Base-by-base conservation (phyloP, 2,113 vertebrate genomes). In the Hypomesus transpacificus region DNA sequence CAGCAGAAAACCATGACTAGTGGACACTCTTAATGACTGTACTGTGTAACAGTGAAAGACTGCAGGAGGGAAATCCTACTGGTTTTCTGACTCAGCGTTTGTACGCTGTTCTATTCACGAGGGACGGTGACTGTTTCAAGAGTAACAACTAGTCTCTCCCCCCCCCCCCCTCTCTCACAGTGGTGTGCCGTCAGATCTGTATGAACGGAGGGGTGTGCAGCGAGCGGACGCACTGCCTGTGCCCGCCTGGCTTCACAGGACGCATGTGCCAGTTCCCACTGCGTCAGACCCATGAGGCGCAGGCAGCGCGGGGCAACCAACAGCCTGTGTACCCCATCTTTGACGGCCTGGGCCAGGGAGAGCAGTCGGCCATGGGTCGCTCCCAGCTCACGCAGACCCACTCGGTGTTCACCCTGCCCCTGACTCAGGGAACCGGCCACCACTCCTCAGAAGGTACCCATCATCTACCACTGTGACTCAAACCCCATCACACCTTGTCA, bases 161-260 rank as follows among this genome's bases (percentile, higher is more conserved):
- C n/a, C 17, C 11, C 62, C 31, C 66, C 52, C 9, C 66, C 61
- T 54, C 31, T 60, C 52, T 77, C 70, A 68, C 90, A 97, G 95
- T 97, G 84, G 95, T 97, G 77, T 97, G 95, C 79, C 95, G 95
- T 46, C 87, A 95, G 73, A 95, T 94, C 14, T 97, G 95, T 80
- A 90, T 95, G 92, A 97, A 97, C 24, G 95, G 95, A 54, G 95
- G 95, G n/a, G 92, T 95, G 73, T 97, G 95, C 83, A 94, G 91
- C 71, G 93, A 95, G 3, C 89, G 94, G 74, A 95, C 93, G 75
- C 93, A 95, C 83, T 97, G 95, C 75, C 88, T 93, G 66, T 97
- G 95, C 75, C 95, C 93, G 11, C 91, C 93, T 0, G 94, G 94
- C 75, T 97, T 95, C 88, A 95, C 94, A 0, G 95, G 95, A 0